These are phyloP conservation scores for Bugula neritina DNA, from an alignment of 2,888 invertebrate species.

Conservation along the genomic window DNA sequence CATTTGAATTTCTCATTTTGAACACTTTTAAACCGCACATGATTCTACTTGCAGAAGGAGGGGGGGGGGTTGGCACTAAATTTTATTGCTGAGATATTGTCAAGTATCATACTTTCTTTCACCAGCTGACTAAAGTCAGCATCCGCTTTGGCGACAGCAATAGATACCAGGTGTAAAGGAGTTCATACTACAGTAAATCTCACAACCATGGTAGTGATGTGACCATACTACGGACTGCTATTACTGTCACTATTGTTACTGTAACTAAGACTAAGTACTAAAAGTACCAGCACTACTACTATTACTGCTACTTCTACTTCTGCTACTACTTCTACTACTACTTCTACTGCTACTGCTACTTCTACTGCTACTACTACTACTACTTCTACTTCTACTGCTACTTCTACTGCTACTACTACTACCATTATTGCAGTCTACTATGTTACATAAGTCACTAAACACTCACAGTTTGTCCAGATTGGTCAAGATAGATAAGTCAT, in stretches of 20 bases:
- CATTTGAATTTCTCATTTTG: too few relatives aligned
- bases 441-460: too few relatives aligned
- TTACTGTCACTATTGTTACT: neutral
- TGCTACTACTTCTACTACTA: constrained; percentile 4
- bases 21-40: too few relatives aligned
- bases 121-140: too few relatives aligned
- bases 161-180: too few relatives aligned
- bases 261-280: constrained; percentile 14
- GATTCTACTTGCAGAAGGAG: too few relatives aligned
- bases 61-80: too few relatives aligned
- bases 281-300: constrained; percentile 7
- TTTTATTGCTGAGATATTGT: too few relatives aligned
- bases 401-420: neutral
- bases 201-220: too few relatives aligned
- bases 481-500: neutral
- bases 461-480: constrained; percentile 19
- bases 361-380: constrained; percentile 4
- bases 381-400: neutral
- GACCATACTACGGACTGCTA: constrained; percentile 3
- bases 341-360: neutral
- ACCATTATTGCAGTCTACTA: neutral
- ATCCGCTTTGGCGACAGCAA: too few relatives aligned
- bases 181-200: too few relatives aligned
- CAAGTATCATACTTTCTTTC: too few relatives aligned
- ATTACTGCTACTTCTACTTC: neutral